These are phyloP conservation scores for Novumbra hubbsi DNA, from an alignment of 2,797 vertebrate genomes.

Conservation along the genomic window DNA sequence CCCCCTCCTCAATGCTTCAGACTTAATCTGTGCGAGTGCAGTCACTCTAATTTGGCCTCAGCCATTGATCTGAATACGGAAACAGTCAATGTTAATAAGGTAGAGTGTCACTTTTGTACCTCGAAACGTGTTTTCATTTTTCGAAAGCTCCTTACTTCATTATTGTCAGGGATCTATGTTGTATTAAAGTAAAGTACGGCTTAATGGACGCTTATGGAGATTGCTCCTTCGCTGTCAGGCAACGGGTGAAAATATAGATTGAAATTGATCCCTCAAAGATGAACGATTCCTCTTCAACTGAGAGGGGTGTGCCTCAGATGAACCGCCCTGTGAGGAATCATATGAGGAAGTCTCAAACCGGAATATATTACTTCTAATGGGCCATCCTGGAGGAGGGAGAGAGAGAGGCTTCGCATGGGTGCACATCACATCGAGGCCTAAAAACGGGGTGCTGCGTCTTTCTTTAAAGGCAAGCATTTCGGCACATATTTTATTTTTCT, in stretches of 20 bases:
- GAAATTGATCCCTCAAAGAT: conserved; percentile 34
- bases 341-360: neutral
- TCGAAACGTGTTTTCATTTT: conserved; percentile 18
- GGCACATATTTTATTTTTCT: neutral
- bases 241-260: conserved; percentile 30
- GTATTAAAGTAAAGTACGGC: conserved; percentile 14
- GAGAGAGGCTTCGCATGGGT: conserved; percentile 6
- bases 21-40: neutral
- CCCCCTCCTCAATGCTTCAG: neutral
- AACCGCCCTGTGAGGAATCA: neutral
- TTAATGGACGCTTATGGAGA: conserved; percentile 22
- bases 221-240: conserved; percentile 11
- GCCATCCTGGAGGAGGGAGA: conserved; percentile 1
- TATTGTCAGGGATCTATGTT: conserved; percentile 3
- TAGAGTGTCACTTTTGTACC: conserved; percentile 18
- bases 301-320: conserved; percentile 1
- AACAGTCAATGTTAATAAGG: conserved; percentile 12
- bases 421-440: neutral
- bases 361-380: conserved; percentile 17
- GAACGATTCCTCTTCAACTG: conserved; percentile 22
- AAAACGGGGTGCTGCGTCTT: neutral
- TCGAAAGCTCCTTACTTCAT: conserved; percentile 13
- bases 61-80: conserved; percentile 18
- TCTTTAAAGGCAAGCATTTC: conserved; percentile 3
- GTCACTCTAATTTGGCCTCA: neutral